Conservation (phyloP, 2,113 vertebrate species). For the Centropristis striata region DNA sequence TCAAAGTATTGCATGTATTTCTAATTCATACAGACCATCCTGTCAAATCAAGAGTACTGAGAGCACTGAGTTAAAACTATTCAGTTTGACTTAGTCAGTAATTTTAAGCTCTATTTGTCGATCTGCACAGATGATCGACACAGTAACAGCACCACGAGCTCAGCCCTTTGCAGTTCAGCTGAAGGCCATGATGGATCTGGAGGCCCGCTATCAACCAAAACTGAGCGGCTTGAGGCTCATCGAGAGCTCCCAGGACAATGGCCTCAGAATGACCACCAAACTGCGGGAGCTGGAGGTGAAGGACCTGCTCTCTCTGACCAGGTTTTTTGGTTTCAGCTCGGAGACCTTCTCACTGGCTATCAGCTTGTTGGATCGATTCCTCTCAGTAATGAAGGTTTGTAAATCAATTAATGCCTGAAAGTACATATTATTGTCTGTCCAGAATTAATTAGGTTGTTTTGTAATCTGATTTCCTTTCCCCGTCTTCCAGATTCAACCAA, state of each 20-base stretch:
- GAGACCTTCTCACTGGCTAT: conserved; percentile 94
- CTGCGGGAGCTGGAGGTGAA: conserved; percentile 94
- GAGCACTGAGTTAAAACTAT: neutral
- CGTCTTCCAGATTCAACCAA: conserved; percentile 91
- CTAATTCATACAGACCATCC: neutral
- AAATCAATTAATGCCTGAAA: neutral
- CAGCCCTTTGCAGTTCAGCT: conserved; percentile 88
- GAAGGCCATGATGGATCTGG: conserved; percentile 88
- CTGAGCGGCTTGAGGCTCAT: conserved; percentile 91
- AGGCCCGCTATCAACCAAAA: conserved; percentile 91
- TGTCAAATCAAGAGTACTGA: neutral
- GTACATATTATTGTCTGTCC: neutral
- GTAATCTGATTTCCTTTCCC: neutral
- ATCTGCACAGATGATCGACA: conserved; percentile 91
- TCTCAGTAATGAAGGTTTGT: conserved; percentile 95
- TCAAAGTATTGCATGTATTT: neutral
- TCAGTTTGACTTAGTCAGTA: neutral
- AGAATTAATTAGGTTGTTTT: neutral
- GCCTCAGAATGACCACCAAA: conserved; percentile 91
- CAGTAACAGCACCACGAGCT: conserved; percentile 77
- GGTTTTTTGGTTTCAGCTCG: conserved; percentile 94
- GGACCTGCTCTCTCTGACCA: conserved; percentile 93
- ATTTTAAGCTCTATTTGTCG: conserved; percentile 7
- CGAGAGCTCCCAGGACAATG: conserved; percentile 91
- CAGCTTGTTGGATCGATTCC: conserved; percentile 93